phyloP scores from a whole-genome alignment of 2,797 vertebrate genomes.

The Pygocentrus nattereri region DNA sequence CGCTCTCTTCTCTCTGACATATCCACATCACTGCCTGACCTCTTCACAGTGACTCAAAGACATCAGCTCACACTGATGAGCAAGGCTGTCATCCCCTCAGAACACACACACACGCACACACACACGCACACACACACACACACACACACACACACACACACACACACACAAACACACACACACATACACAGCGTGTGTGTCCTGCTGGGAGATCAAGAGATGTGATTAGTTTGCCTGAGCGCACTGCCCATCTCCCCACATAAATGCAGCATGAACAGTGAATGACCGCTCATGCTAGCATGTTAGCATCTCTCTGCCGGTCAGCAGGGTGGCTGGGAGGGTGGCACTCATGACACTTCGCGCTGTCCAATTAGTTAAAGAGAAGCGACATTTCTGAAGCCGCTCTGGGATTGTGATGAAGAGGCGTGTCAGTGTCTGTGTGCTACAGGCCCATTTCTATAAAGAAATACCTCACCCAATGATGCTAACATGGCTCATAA shows the following conservation, averaged over 20 bases:
- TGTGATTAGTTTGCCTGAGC: constrained; percentile 25
- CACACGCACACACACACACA: constrained; percentile 5
- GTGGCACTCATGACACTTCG: constrained; percentile 57
- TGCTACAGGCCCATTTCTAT: neutral
- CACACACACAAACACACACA: constrained; percentile 15
- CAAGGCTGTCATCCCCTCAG: constrained; percentile 20
- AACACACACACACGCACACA: constrained; percentile 25
- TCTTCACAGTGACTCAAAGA: constrained; percentile 18
- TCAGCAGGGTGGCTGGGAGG: constrained; percentile 61
- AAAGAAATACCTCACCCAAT: neutral
- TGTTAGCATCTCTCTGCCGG: constrained; percentile 21
- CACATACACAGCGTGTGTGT: neutral
- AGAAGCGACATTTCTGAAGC: constrained; percentile 38
- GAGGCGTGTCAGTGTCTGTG: too few relatives aligned
- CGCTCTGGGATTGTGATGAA: neutral
- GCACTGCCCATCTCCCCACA: constrained; percentile 23
- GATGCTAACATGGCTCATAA: neutral
- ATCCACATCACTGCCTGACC: constrained; percentile 46
- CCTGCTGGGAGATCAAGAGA: constrained; percentile 23
- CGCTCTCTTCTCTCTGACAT: neutral
- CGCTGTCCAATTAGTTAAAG: constrained; percentile 56
- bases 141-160: neutral
- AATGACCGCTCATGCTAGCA: neutral
- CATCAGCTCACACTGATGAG: constrained; percentile 17
- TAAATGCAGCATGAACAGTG: constrained; percentile 40